These are phyloP conservation scores for Lycaon pictus DNA, from an alignment of 2,113 vertebrate genomes.

Conservation along the genomic window DNA sequence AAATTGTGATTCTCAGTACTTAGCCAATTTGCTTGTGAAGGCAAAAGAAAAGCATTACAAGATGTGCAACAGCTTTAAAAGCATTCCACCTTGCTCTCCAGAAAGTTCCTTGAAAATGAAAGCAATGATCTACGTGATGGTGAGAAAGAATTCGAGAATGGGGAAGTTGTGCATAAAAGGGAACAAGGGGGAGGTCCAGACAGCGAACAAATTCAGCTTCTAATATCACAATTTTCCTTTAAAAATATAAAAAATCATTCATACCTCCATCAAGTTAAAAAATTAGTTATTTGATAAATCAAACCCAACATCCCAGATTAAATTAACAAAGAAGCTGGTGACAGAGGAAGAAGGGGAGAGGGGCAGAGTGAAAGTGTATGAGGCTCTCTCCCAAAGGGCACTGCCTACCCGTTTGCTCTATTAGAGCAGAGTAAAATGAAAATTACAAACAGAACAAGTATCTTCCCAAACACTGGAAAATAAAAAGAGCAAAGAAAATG, in stretches of 20 bases:
- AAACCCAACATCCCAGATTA: not conserved
- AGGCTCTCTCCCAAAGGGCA: not conserved
- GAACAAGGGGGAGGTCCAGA: not conserved
- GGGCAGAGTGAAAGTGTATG: not conserved
- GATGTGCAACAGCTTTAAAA: not conserved
- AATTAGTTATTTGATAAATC: not conserved
- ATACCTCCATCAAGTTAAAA: not conserved
- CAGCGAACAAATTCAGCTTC: not conserved
- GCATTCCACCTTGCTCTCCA: not conserved
- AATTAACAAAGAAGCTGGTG: not conserved
- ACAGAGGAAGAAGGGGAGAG: not conserved
- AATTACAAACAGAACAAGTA: not conserved
- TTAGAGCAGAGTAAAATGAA: not conserved
- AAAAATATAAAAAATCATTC: not conserved
- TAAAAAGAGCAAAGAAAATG: not conserved
- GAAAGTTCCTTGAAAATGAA: not conserved
- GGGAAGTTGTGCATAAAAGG: not conserved
- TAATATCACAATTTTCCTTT: not conserved
- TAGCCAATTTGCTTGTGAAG: not conserved
- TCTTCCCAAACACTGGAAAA: not conserved
- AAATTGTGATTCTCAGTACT: not conserved
- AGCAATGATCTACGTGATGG: not conserved
- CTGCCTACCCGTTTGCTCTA: not conserved
- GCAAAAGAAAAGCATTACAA: not conserved
- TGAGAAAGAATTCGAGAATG: accelerated